Percentiles rank a stretch among this genome's conserved stretches.
These are phyloP conservation scores for Orgyia antiqua DNA, from an alignment of 2,888 invertebrate species.

Conservation along the genomic window DNA sequence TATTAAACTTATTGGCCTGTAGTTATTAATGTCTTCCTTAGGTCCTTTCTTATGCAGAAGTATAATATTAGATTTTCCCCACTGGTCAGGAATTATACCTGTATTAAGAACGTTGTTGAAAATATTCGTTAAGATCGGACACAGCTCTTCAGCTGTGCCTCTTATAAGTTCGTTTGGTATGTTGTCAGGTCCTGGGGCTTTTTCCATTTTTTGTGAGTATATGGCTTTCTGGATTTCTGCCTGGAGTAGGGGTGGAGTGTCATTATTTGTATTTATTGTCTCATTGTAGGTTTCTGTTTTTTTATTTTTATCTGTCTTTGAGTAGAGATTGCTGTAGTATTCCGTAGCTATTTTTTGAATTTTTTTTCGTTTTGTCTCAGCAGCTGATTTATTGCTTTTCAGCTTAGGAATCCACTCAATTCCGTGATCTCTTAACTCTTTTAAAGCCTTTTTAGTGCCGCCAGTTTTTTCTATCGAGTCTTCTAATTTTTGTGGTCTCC, in stretches of 20 bases:
- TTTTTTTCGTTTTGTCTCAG: background rate
- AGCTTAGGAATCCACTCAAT: conserved; percentile 15
- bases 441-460: conserved; percentile 14
- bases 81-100: background rate
- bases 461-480: conserved; percentile 3
- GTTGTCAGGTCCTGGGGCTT: conserved; percentile 11
- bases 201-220: conserved; percentile 8
- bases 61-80: too few species aligned
- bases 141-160: conserved; percentile 9
- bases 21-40: too few species aligned
- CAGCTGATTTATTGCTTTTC: background rate
- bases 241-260: conserved; percentile 6
- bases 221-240: conserved; percentile 9
- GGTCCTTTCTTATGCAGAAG: conserved; percentile 13
- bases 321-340: conserved; percentile 2
- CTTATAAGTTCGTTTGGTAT: conserved; percentile 13
- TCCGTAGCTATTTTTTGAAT: conserved; percentile 1
- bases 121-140: conserved; percentile 9
- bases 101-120: conserved; percentile 6
- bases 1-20: too few species aligned
- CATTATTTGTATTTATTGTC: background rate
- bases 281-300: background rate
- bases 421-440: conserved; percentile 12
- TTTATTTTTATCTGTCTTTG: background rate
- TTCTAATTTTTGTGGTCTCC: background rate